These are phyloP conservation scores for Nyctalus aviator DNA, from an alignment of 2,797 vertebrate species.

Conservation along the genomic window DNA sequence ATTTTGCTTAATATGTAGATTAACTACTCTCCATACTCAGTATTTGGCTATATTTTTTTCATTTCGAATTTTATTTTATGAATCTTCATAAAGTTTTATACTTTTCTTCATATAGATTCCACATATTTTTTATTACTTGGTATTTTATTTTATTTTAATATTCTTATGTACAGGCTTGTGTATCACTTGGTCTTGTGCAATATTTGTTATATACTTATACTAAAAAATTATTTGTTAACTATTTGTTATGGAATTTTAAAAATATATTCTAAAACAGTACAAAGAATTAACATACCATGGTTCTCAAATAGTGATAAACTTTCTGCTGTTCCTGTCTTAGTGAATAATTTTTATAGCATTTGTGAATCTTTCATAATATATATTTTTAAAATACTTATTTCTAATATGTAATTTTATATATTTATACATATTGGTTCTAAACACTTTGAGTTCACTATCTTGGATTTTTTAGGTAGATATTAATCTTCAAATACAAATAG, in stretches of 20 bases:
- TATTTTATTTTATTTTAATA: neutral
- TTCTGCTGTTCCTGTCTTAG: neutral
- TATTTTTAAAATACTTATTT: constrained; percentile 20
- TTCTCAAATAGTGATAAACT: neutral
- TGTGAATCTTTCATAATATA: neutral
- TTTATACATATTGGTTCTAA: neutral
- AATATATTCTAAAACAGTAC: neutral
- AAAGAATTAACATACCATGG: neutral
- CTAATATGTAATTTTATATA: neutral
- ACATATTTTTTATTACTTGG: neutral
- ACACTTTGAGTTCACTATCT: neutral
- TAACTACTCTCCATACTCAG: neutral
- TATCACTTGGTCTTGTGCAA: neutral
- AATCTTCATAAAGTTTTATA: neutral
- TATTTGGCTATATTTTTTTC: constrained; percentile 40
- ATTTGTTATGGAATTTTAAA: neutral
- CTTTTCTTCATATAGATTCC: neutral
- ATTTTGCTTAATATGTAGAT: constrained; percentile 11
- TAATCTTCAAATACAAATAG: neutral
- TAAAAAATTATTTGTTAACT: neutral
- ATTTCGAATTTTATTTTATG: neutral
- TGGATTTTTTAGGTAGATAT: neutral
- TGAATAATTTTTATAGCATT: constrained; percentile 24
- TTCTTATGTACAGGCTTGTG: neutral
- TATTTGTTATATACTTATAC: constrained; percentile 21